These are phyloP conservation scores for Xyrauchen texanus DNA, from an alignment of 2,113 vertebrate species.

Conservation along the genomic window DNA sequence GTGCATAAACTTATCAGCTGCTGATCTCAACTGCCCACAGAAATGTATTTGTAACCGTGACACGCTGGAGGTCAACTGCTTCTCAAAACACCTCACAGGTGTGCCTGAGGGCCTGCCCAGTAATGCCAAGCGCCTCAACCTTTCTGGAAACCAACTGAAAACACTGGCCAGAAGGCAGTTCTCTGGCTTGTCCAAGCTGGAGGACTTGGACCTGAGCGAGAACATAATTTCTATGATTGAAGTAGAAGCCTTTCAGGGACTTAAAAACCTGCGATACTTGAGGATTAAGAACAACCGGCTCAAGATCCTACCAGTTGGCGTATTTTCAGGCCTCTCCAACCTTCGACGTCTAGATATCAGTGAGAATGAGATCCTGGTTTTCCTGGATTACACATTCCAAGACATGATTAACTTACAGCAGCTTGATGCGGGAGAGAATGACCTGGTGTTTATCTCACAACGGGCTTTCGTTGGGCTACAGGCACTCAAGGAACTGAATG, in stretches of 20 bases:
- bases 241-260: slow-evolving; percentile 81
- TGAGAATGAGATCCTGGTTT: slow-evolving; percentile 86
- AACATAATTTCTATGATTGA: slow-evolving; percentile 86
- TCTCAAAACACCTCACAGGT: slow-evolving; percentile 73
- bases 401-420: slow-evolving; percentile 75
- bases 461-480: slow-evolving; percentile 80
- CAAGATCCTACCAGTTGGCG: slow-evolving; percentile 81
- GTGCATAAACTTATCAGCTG: slow-evolving; percentile 61
- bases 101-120: slow-evolving; percentile 77
- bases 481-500: slow-evolving; percentile 75
- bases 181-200: slow-evolving; percentile 75
- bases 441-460: slow-evolving; percentile 82
- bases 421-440: slow-evolving; percentile 79
- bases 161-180: slow-evolving; percentile 80
- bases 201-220: slow-evolving; percentile 84
- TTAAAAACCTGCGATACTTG: slow-evolving; percentile 74
- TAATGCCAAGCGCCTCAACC: slow-evolving; percentile 77
- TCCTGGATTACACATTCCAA: slow-evolving; percentile 84
- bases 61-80: slow-evolving; percentile 79
- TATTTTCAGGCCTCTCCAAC: slow-evolving; percentile 78
- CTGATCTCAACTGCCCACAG: slow-evolving; percentile 63
- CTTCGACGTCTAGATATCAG: slow-evolving; percentile 82
- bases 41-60: slow-evolving; percentile 77
- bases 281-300: slow-evolving; percentile 80
- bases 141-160: slow-evolving; percentile 83